A percentile compares a stretch with the other conserved stretches of the same genome.
Conservation (phyloP, 2,888 invertebrate genomes). For the Litoditis marina region DNA sequence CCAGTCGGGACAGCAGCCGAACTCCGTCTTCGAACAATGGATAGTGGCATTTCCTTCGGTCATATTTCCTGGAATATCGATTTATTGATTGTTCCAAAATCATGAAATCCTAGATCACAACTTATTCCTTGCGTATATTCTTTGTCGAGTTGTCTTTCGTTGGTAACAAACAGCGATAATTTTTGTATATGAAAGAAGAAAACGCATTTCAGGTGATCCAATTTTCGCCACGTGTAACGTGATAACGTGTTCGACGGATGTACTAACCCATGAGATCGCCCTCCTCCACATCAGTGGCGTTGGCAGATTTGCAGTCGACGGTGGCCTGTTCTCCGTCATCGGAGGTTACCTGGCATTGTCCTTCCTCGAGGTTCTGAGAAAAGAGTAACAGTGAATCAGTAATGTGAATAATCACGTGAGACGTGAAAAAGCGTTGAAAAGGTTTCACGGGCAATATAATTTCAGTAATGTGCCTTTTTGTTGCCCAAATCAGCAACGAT, state of each 20-base stretch:
- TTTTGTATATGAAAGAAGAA: no score
- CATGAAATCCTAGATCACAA: background rate
- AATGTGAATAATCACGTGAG: no score
- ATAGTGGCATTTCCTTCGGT: slow-evolving; percentile 40
- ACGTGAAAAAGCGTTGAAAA: no score
- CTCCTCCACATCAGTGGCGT: slow-evolving; percentile 33
- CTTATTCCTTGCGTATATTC: background rate
- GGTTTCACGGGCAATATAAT: no score
- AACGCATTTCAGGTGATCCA: no score
- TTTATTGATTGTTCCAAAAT: background rate
- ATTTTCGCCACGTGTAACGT: no score
- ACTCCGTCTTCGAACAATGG: slow-evolving; percentile 60
- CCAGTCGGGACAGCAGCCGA: slow-evolving; percentile 63
- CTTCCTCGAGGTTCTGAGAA: background rate
- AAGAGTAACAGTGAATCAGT: no score
- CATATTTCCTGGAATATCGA: no score
- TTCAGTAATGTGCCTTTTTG: no score
- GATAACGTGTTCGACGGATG: no score
- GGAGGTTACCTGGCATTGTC: slow-evolving; percentile 38
- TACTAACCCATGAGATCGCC: slow-evolving; percentile 9
- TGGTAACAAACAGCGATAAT: no score
- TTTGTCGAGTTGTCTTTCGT: background rate
- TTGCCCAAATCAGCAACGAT: no score
- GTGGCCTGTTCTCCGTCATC: slow-evolving; percentile 44
- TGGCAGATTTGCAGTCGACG: slow-evolving; percentile 40